Conservation (phyloP, 2,113 vertebrate genomes). For the Corynorhinus townsendii region DNA sequence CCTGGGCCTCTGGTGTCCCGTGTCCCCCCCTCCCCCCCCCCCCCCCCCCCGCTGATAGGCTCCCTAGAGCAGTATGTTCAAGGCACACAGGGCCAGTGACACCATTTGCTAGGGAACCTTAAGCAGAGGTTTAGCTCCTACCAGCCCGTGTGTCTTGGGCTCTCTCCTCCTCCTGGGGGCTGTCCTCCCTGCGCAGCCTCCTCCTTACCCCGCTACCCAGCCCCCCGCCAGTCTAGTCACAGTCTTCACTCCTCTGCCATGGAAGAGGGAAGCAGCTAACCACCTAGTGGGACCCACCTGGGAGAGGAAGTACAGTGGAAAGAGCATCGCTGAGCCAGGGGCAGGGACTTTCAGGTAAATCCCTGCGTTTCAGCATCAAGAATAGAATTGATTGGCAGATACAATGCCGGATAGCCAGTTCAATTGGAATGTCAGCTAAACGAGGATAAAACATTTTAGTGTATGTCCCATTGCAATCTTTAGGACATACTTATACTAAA, state of each 20-base stretch:
- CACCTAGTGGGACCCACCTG: not conserved
- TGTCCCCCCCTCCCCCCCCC: no score
- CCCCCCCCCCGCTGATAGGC: not conserved
- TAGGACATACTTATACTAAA: not conserved
- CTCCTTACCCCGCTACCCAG: no score
- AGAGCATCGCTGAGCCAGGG: not conserved
- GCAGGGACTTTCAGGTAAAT: not conserved
- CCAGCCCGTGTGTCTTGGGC: no score
- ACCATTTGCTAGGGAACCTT: not conserved
- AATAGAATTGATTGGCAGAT: not conserved
- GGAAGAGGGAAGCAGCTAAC: not conserved
- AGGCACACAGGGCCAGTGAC: not conserved
- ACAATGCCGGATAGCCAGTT: not conserved
- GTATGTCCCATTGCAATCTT: not conserved
- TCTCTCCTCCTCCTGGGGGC: not conserved
- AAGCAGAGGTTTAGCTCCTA: not conserved
- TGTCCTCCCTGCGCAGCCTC: rapidly evolving
- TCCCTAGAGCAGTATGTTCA: not conserved
- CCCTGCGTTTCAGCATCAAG: not conserved
- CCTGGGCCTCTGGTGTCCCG: not conserved
- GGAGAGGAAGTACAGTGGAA: not conserved
- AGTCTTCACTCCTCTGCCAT: not conserved
- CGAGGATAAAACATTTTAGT: not conserved
- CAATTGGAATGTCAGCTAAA: not conserved
- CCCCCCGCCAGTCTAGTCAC: not conserved